phyloP scores from a whole-genome alignment of 2,797 vertebrate species.

The Siniperca undulata region DNA sequence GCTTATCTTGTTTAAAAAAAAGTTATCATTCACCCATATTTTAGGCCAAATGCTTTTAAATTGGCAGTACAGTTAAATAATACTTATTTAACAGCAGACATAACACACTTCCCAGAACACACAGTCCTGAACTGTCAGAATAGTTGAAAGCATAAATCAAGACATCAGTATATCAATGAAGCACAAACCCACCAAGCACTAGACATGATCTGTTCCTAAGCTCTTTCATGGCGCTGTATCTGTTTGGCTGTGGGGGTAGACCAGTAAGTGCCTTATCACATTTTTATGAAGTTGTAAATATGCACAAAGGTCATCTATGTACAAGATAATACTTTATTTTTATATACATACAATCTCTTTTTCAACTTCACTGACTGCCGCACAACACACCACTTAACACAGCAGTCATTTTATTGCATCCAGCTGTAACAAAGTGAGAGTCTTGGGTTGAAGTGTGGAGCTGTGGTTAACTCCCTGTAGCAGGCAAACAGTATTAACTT shows the following conservation, averaged over 20 bases:
- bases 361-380: slow-evolving; percentile 33
- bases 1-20: slow-evolving; percentile 6
- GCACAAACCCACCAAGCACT: slow-evolving; percentile 1
- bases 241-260: neutral
- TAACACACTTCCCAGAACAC: slow-evolving; percentile 32
- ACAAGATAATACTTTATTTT: slow-evolving; percentile 5
- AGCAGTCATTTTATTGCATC: slow-evolving; percentile 58
- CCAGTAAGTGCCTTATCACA: too few species aligned
- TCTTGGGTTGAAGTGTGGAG: slow-evolving; percentile 25
- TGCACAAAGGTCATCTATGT: neutral
- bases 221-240: slow-evolving; percentile 9
- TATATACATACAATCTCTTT: slow-evolving; percentile 13
- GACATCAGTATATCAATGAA: slow-evolving; percentile 5
- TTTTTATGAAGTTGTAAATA: slow-evolving; percentile 8
- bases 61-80: slow-evolving; percentile 28
- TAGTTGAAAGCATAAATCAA: slow-evolving; percentile 48
- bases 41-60: slow-evolving; percentile 35
- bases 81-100: slow-evolving; percentile 31
- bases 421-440: slow-evolving; percentile 61
- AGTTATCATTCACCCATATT: slow-evolving; percentile 22
- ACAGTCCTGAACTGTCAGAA: slow-evolving; percentile 30
- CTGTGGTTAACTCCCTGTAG: slow-evolving; percentile 50
- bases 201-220: neutral
- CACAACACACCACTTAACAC: slow-evolving; percentile 40
- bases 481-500: slow-evolving; percentile 57